Percentiles rank a stretch among this genome's conserved stretches.
phyloP scores from a whole-genome alignment of 2,797 vertebrate species.

The Mycteria americana region DNA sequence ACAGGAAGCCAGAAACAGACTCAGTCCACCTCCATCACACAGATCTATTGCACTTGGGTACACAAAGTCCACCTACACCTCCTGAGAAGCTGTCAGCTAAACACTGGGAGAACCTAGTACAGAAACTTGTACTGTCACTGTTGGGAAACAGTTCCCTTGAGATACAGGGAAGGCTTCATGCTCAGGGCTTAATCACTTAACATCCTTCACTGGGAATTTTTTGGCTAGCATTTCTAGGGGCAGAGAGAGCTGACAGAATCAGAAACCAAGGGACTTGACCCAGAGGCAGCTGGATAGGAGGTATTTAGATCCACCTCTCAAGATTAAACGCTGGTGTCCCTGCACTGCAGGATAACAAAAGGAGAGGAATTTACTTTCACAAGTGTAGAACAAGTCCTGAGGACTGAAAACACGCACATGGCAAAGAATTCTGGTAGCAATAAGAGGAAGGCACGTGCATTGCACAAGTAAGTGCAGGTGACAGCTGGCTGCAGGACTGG shows the following conservation, averaged over 20 bases:
- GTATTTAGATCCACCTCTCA: neutral
- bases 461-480: neutral
- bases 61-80: neutral
- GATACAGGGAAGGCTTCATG: neutral
- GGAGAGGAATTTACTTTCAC: neutral
- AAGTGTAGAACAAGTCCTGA: neutral
- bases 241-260: neutral
- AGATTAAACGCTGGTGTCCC: neutral
- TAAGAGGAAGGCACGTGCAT: neutral
- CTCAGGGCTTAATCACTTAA: neutral
- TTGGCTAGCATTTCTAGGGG: neutral
- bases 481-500: slow-evolving; percentile 3
- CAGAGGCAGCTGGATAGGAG: neutral
- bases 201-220: neutral
- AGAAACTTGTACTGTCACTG: neutral
- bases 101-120: neutral
- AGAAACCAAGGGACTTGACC: neutral
- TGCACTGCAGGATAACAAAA: neutral
- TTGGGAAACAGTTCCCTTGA: neutral
- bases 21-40: neutral
- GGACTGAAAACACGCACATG: neutral
- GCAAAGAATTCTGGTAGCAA: neutral
- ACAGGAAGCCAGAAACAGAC: neutral
- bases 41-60: neutral
- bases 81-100: neutral